A percentile compares a stretch with the other conserved stretches of the same genome.
phyloP scores from a whole-genome alignment of 1,140 invertebrate species.

The Neocloeon triangulifer region DNA sequence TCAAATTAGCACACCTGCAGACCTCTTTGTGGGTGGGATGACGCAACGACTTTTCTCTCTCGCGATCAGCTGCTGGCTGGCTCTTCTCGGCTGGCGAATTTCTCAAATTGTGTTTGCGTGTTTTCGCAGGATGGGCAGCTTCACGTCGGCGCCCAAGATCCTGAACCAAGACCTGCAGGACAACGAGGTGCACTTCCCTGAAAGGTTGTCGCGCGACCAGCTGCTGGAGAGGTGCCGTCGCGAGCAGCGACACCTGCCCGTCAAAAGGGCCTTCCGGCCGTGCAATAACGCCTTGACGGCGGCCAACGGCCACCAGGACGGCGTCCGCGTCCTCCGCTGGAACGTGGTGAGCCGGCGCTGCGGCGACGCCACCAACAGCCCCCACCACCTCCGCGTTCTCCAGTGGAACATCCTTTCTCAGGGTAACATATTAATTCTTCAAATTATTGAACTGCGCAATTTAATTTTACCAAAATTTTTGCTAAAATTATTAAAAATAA shows the following conservation, averaged over 20 bases:
- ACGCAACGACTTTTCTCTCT: no score
- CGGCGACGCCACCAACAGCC: no score
- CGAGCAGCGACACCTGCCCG: slow-evolving; percentile 17
- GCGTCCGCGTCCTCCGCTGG: slow-evolving; percentile 19
- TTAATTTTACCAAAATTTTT: no score
- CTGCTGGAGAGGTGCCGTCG: slow-evolving; percentile 26
- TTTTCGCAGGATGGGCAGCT: slow-evolving; percentile 44
- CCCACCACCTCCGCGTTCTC: slow-evolving; percentile 29
- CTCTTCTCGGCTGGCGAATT: no score
- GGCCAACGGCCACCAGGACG: slow-evolving; percentile 13
- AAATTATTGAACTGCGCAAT: no score
- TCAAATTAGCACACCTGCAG: no score
- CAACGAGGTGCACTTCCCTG: slow-evolving; percentile 26
- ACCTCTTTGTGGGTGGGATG: no score
- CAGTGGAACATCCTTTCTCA: slow-evolving; percentile 59
- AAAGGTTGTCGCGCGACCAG: slow-evolving; percentile 22
- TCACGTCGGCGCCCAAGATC: slow-evolving; percentile 40
- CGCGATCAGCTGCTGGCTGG: no score
- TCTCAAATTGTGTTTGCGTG: no score
- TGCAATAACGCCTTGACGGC: no score
- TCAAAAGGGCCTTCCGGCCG: slow-evolving; percentile 20
- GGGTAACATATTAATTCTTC: slow-evolving; percentile 24
- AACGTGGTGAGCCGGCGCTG: no score
- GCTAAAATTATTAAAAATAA: no score
- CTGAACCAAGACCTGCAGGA: slow-evolving; percentile 38